Conservation (phyloP, 2,888 invertebrate genomes). For the Leptinotarsa rubiginosa region DNA sequence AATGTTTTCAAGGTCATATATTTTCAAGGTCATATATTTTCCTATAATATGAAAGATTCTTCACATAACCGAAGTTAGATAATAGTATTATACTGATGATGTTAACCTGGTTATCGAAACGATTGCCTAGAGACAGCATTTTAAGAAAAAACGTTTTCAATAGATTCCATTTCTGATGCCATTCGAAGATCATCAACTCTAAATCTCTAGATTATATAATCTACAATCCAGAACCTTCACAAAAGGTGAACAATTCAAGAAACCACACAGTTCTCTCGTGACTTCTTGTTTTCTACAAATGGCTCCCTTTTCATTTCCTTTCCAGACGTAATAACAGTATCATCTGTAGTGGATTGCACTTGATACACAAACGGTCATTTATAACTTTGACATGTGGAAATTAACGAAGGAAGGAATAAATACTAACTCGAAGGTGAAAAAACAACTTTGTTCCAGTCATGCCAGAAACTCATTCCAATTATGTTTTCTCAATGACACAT, state of each 20-base stretch:
- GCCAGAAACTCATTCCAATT: not conserved
- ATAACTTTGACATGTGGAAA: not conserved
- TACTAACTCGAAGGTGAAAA: not conserved
- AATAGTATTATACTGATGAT: too few relatives aligned
- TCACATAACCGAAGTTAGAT: too few relatives aligned
- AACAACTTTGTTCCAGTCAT: not conserved
- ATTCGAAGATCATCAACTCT: too few relatives aligned
- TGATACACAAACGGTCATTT: not conserved
- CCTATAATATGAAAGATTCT: too few relatives aligned
- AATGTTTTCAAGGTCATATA: too few relatives aligned
- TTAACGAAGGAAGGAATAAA: not conserved
- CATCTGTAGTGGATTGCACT: conserved; percentile 1
- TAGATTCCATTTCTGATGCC: too few relatives aligned
- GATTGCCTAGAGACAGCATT: too few relatives aligned
- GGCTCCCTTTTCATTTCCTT: conserved; percentile 16
- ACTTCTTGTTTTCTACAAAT: conserved; percentile 11
- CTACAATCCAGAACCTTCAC: not conserved
- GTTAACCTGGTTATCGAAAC: too few relatives aligned
- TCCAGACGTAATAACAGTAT: conserved; percentile 16
- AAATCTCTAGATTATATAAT: not conserved
- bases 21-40: too few relatives aligned
- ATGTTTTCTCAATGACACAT: not conserved
- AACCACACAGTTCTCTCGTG: conserved; percentile 11
- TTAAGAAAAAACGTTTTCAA: too few relatives aligned
- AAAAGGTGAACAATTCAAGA: not conserved